Evolutionary conservation across 1,140 invertebrate genomes (phyloP).

Genomic region (Drosophila seguyi): DNA sequence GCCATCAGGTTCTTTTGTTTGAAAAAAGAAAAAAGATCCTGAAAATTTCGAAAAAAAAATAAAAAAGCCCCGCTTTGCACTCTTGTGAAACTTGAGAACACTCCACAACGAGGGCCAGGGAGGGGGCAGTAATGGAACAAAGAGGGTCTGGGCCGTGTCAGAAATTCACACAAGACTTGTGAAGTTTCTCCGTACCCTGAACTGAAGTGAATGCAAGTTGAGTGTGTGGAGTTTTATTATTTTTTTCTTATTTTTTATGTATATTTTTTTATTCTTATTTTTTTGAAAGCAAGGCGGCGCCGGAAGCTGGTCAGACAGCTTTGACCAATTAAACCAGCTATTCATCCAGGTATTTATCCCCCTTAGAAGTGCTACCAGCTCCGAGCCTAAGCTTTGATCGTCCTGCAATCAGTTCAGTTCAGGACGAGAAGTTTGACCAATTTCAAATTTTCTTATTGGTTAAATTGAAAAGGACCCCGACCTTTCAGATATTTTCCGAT

Average conservation of each 20-base stretch:
- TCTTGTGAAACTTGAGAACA: constrained; percentile 71
- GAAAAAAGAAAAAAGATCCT: background rate
- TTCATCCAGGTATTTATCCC: constrained; percentile 18
- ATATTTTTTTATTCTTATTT: background rate
- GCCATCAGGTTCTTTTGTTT: constrained; percentile 66
- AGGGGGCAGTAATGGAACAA: background rate
- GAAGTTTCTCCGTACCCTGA: constrained; percentile 52
- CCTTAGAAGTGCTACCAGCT: background rate
- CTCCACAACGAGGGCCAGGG: constrained; percentile 30
- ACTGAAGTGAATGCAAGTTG: constrained; percentile 10
- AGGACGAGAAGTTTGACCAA: background rate
- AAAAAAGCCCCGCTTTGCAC: constrained; percentile 12
- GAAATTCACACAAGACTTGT: constrained; percentile 80
- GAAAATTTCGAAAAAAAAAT: constrained; percentile 3
- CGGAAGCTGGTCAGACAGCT: constrained; percentile 63
- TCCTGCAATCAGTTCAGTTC: background rate
- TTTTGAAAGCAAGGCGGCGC: constrained; percentile 50
- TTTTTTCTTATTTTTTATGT: too few relatives aligned
- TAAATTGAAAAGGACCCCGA: too few relatives aligned
- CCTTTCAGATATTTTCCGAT: too few relatives aligned
- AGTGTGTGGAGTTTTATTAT: constrained; percentile 13
- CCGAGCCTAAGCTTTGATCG: background rate
- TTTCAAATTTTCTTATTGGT: too few relatives aligned
- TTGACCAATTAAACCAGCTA: constrained; percentile 54
- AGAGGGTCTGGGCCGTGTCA: constrained; percentile 57